phyloP scores from a whole-genome alignment of 2,888 invertebrate species.

The Dromius quadrimaculatus region DNA sequence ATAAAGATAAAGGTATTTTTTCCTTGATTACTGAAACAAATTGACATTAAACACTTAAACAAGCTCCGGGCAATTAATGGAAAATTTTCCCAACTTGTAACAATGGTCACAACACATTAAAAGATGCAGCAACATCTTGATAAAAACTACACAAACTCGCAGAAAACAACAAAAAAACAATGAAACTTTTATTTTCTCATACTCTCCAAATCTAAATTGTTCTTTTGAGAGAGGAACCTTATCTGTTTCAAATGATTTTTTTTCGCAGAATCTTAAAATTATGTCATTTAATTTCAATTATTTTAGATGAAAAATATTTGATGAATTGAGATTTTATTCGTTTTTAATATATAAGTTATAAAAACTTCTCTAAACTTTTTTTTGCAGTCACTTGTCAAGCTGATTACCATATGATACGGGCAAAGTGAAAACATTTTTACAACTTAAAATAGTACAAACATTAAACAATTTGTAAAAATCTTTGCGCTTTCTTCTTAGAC shows the following conservation, averaged over 20 bases:
- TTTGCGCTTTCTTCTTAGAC: constrained; percentile 8
- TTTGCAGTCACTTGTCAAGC: no score
- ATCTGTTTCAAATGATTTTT: constrained; percentile 3
- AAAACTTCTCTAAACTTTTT: no score
- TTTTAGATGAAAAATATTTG: no score
- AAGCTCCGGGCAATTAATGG: constrained; percentile 37
- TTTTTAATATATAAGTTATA: no score
- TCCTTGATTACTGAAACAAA: constrained; percentile 29
- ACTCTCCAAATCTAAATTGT: constrained; percentile 36
- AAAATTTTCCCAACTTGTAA: constrained; percentile 46
- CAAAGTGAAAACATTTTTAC: neutral
- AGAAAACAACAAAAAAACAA: constrained; percentile 43
- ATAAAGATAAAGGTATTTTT: constrained; percentile 6
- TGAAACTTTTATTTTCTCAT: constrained; percentile 35
- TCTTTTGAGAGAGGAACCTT: constrained; percentile 24
- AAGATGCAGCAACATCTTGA: constrained; percentile 44
- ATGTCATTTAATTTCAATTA: no score
- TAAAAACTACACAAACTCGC: constrained; percentile 36
- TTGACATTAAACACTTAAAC: constrained; percentile 23
- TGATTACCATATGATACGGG: no score
- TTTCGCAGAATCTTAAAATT: neutral
- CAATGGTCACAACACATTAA: constrained; percentile 38
- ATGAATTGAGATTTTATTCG: no score
- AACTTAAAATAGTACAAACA: constrained; percentile 1
- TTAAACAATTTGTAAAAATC: constrained; percentile 20